phyloP scores from a whole-genome alignment of 1,140 invertebrate genomes.

The Pentalonia nigronervosa region DNA sequence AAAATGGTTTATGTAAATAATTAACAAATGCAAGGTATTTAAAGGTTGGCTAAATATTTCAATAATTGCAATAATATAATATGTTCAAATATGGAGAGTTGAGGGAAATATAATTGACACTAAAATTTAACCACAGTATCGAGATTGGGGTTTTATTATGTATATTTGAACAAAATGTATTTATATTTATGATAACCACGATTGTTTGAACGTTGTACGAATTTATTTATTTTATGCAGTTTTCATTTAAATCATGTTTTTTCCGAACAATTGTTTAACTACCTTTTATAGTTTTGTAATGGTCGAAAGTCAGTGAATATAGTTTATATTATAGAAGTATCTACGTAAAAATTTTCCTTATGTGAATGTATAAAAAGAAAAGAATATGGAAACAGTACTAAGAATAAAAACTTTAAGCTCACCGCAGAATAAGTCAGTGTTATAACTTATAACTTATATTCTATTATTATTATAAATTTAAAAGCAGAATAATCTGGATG shows the following conservation, averaged over 20 bases:
- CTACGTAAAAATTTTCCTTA: background rate
- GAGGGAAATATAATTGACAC: background rate
- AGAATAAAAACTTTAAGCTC: background rate
- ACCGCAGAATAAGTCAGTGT: background rate
- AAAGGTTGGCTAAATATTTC: background rate
- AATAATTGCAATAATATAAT: background rate
- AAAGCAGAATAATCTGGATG: background rate
- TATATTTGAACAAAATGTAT: too few species aligned
- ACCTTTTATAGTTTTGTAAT: too few species aligned
- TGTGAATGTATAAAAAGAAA: background rate
- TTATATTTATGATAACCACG: too few species aligned
- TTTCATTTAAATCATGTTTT: too few species aligned
- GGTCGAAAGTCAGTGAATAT: too few species aligned
- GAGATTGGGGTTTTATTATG: too few species aligned
- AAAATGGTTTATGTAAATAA: background rate
- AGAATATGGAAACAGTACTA: background rate
- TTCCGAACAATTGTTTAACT: too few species aligned
- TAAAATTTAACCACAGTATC: background rate
- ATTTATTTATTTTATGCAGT: too few species aligned
- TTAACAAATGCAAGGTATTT: background rate
- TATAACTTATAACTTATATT: background rate
- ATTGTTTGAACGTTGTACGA: too few species aligned
- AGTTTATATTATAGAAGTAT: too few species aligned
- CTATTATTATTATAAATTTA: background rate
- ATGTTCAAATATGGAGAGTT: background rate